A percentile compares a stretch with the other conserved stretches of the same genome.
Evolutionary conservation across 2,888 invertebrate genomes (phyloP).

Genomic region (Thera britannica): DNA sequence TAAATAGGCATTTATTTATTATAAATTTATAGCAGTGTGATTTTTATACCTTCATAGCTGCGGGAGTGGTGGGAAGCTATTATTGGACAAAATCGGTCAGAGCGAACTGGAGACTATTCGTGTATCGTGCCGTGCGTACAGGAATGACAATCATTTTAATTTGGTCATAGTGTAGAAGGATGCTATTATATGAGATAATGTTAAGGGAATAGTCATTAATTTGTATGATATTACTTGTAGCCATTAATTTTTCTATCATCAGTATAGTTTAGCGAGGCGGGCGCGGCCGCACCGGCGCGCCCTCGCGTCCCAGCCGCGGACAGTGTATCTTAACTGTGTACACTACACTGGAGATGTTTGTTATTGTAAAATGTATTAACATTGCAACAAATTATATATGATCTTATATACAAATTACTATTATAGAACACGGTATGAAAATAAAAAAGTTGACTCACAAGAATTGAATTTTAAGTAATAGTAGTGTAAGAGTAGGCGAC

Average conservation of each 20-base stretch:
- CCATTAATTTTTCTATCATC: slow-evolving; percentile 82
- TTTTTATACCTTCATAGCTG: slow-evolving; percentile 79
- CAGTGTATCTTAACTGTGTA: slow-evolving; percentile 72
- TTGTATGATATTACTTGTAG: slow-evolving; percentile 85
- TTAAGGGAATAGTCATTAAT: slow-evolving; percentile 85
- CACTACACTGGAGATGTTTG: slow-evolving; percentile 79
- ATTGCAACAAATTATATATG: slow-evolving; percentile 84
- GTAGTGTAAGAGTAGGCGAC: slow-evolving; percentile 68
- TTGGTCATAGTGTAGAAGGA: slow-evolving; percentile 82
- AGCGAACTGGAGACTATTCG: slow-evolving; percentile 70
- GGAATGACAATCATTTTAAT: slow-evolving; percentile 66
- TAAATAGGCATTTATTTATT: slow-evolving; percentile 86
- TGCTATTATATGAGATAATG: slow-evolving; percentile 83
- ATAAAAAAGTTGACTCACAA: slow-evolving; percentile 84
- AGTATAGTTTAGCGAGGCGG: slow-evolving; percentile 59
- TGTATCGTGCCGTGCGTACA: slow-evolving; percentile 72
- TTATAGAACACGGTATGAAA: slow-evolving; percentile 84
- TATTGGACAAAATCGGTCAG: slow-evolving; percentile 71
- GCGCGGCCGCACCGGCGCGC: slow-evolving; percentile 12
- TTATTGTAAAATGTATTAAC: slow-evolving; percentile 84
- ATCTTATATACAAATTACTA: slow-evolving; percentile 84
- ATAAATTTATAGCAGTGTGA: slow-evolving; percentile 83
- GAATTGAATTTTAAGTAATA: slow-evolving; percentile 80
- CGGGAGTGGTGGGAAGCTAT: slow-evolving; percentile 77
- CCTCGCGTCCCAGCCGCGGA: slow-evolving; percentile 7